Percentiles rank a stretch among this genome's conserved stretches.
Evolutionary conservation across 2,113 vertebrate genomes (phyloP).

Genomic region (Barnardius zonarius): DNA sequence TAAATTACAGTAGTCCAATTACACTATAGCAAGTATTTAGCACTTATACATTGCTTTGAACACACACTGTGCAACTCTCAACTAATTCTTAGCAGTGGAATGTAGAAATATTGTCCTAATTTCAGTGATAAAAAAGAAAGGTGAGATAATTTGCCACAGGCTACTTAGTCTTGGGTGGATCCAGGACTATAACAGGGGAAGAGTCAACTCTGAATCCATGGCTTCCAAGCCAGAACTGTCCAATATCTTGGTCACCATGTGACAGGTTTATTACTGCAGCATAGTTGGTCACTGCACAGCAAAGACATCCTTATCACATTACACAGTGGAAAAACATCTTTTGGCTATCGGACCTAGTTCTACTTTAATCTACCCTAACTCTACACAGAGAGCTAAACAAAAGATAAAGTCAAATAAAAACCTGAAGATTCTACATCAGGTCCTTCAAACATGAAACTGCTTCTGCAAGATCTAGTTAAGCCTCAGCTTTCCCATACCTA

Average conservation of each 20-base stretch:
- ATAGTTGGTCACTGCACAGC: background rate
- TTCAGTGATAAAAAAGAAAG: slow-evolving; percentile 25
- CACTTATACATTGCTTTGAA: slow-evolving; percentile 12
- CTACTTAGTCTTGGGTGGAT: background rate
- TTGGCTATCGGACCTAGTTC: background rate
- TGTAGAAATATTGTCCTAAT: background rate
- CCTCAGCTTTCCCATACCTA: background rate
- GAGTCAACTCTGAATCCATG: background rate
- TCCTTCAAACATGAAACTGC: background rate
- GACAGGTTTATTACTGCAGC: background rate
- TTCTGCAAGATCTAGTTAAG: background rate
- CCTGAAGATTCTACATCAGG: background rate
- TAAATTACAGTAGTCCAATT: slow-evolving; percentile 30
- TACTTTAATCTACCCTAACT: background rate
- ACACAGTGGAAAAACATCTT: background rate
- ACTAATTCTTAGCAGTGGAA: background rate
- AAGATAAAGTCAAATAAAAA: no score
- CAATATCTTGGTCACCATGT: background rate
- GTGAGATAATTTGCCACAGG: background rate
- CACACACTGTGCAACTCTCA: background rate
- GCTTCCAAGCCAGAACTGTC: background rate
- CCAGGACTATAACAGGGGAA: background rate
- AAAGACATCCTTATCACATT: background rate
- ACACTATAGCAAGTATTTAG: slow-evolving; percentile 22
- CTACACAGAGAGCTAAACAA: background rate